A percentile compares a stretch with the other conserved stretches of the same genome.
These are phyloP conservation scores for Megastigmus dorsalis DNA, from an alignment of 2,888 invertebrate species.

Conservation along the genomic window DNA sequence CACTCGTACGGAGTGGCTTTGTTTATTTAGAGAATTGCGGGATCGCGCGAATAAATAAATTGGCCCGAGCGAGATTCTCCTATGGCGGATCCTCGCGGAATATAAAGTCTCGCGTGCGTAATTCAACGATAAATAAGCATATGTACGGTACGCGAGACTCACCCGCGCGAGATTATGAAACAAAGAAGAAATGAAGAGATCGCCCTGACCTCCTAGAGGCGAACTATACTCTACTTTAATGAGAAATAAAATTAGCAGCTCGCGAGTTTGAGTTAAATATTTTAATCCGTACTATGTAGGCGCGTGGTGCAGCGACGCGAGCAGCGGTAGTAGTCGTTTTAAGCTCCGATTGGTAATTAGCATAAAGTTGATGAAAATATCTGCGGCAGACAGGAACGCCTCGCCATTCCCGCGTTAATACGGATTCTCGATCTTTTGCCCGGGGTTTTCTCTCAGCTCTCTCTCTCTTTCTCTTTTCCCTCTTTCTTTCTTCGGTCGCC, in stretches of 20 bases:
- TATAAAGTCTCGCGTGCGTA: too few species aligned
- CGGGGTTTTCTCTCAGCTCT: background rate
- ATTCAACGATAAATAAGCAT: too few species aligned
- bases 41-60: too few species aligned
- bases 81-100: too few species aligned
- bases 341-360: slow-evolving; percentile 64
- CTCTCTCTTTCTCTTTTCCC: slow-evolving; percentile 12
- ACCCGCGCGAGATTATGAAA: too few species aligned
- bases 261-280: slow-evolving; percentile 32
- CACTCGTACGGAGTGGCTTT: too few species aligned
- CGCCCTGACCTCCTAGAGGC: too few species aligned
- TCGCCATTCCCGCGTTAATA: slow-evolving; percentile 60
- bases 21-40: too few species aligned
- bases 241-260: slow-evolving; percentile 35
- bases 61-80: too few species aligned
- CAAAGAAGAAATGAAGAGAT: too few species aligned
- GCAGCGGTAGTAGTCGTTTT: slow-evolving; percentile 25
- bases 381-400: slow-evolving; percentile 62
- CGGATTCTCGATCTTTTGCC: slow-evolving; percentile 56
- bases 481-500: background rate
- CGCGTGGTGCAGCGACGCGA: background rate
- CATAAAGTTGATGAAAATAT: slow-evolving; percentile 64
- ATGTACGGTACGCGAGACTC: too few species aligned
- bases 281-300: slow-evolving; percentile 7
- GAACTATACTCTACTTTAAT: slow-evolving; percentile 32